Percentiles rank a stretch among this genome's conserved stretches.
Evolutionary conservation across 1,140 invertebrate genomes (phyloP).

Genomic region (Batillaria attramentaria): DNA sequence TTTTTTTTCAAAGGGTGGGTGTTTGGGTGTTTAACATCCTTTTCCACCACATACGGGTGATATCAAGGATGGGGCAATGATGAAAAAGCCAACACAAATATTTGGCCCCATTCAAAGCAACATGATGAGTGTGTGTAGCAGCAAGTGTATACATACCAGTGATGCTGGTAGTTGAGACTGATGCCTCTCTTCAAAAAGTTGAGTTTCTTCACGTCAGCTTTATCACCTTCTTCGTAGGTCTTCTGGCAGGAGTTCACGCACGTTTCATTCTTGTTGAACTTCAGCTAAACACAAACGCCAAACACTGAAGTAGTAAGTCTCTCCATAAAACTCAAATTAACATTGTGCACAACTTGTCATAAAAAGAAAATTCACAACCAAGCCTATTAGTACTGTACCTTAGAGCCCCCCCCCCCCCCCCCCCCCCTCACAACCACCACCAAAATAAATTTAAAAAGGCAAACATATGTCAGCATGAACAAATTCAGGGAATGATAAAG

Average conservation of each 20-base stretch:
- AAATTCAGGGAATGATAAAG: not conserved
- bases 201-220: slow-evolving; percentile 80
- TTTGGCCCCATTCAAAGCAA: too few species aligned
- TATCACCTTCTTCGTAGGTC: slow-evolving; percentile 79
- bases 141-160: slow-evolving; percentile 86
- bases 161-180: slow-evolving; percentile 97
- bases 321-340: not conserved
- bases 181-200: slow-evolving; percentile 92
- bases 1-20: too few species aligned
- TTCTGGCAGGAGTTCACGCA: slow-evolving; percentile 84
- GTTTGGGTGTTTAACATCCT: too few species aligned
- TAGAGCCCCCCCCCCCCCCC: too few species aligned
- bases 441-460: not conserved
- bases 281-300: slow-evolving; percentile 70
- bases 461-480: not conserved
- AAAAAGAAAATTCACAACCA: not conserved
- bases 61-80: too few species aligned
- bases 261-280: slow-evolving; percentile 78
- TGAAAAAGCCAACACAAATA: too few species aligned
- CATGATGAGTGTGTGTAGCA: not conserved
- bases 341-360: not conserved
- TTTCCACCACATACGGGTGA: too few species aligned
- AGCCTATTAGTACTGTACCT: too few species aligned
- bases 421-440: too few species aligned
- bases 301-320: slow-evolving; percentile 12